phyloP scores from a whole-genome alignment of 2,888 invertebrate genomes.

The Amphimallon solstitiale region DNA sequence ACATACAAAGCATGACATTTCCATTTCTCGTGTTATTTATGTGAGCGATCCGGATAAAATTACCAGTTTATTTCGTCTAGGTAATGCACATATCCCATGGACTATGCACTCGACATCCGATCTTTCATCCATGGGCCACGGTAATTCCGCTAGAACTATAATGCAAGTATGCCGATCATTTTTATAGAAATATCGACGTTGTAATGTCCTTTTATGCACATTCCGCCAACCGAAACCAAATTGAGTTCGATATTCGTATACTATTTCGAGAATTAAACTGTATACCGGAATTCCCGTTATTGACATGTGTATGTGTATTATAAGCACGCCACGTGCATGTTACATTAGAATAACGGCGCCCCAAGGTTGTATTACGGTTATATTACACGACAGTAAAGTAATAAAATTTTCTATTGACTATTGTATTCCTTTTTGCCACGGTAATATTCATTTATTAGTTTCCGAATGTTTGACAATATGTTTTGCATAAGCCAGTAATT shows the following conservation, averaged over 20 bases:
- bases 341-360: conserved; percentile 30
- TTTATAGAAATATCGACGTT: not conserved
- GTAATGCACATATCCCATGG: too few species aligned
- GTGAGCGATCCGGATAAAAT: too few species aligned
- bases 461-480: too few species aligned
- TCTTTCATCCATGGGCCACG: not conserved
- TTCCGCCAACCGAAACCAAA: conserved; percentile 28
- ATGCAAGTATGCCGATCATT: not conserved
- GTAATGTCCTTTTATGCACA: conserved; percentile 20
- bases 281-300: not conserved
- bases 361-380: conserved; percentile 22
- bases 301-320: conserved; percentile 6
- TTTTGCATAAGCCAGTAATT: too few species aligned
- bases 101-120: not conserved
- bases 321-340: conserved; percentile 4
- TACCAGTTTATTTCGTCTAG: too few species aligned
- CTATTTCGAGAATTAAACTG: not conserved
- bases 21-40: too few species aligned
- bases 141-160: not conserved
- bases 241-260: conserved; percentile 14
- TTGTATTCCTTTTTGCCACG: conserved; percentile 8
- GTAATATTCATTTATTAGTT: conserved; percentile 8
- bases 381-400: conserved; percentile 26
- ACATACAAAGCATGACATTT: too few species aligned
- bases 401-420: conserved; percentile 30